These are phyloP conservation scores for Caenorhabditis sp. DNA, from an alignment of 2,888 invertebrate species.

Conservation along the genomic window DNA sequence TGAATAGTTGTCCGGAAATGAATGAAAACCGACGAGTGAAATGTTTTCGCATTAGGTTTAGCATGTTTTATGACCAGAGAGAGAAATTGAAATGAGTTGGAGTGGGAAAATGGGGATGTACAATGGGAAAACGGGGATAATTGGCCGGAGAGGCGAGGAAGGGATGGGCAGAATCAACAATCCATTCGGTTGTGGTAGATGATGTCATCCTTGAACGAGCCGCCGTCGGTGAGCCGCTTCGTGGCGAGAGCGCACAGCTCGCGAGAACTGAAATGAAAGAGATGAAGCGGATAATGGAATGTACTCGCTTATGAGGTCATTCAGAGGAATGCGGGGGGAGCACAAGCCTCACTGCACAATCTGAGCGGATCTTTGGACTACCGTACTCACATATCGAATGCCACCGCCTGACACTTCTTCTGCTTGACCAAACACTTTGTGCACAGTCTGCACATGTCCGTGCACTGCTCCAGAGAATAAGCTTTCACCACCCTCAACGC, in stretches of 20 bases:
- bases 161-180: slow-evolving; percentile 30
- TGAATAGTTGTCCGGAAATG: slow-evolving; percentile 10
- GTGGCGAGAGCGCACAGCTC: slow-evolving; percentile 63
- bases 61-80: slow-evolving; percentile 12
- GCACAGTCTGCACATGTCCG: slow-evolving; percentile 70
- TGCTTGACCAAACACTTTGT: slow-evolving; percentile 60
- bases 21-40: neutral
- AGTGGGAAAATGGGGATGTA: neutral
- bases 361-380: neutral
- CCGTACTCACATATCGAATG: slow-evolving; percentile 62
- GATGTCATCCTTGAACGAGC: slow-evolving; percentile 53
- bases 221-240: slow-evolving; percentile 58
- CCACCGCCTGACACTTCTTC: slow-evolving; percentile 65
- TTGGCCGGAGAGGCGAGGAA: neutral
- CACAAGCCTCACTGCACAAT: slow-evolving; percentile 9
- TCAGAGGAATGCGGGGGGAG: neutral
- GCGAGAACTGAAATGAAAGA: slow-evolving; percentile 48
- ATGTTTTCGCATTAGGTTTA: neutral
- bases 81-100: slow-evolving; percentile 1
- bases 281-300: neutral
- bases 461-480: slow-evolving; percentile 69
- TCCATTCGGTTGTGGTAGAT: slow-evolving; percentile 63
- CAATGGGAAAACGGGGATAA: neutral
- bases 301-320: slow-evolving; percentile 22
- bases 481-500: slow-evolving; percentile 63